Evolutionary conservation across 2,113 vertebrate species (phyloP).

Genomic region (Sylvia atricapilla): DNA sequence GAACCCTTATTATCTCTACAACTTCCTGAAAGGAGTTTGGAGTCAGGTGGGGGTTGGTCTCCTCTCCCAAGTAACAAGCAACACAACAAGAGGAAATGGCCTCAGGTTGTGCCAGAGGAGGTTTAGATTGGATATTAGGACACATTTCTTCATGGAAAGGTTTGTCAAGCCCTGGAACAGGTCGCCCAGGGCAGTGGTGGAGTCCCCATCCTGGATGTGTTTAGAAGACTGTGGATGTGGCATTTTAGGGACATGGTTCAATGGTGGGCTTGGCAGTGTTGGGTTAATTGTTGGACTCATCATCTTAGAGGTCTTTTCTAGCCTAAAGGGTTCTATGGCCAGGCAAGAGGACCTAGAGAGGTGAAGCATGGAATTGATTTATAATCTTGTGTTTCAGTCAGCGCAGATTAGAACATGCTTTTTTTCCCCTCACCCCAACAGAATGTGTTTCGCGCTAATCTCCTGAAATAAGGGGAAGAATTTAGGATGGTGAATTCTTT

Average conservation of each 20-base stretch:
- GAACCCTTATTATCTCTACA: not conserved
- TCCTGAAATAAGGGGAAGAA: not conserved
- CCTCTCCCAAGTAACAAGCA: not conserved
- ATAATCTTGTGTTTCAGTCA: not conserved
- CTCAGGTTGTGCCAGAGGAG: not conserved
- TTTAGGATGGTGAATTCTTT: not conserved
- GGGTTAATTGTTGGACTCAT: not conserved
- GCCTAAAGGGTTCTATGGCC: not conserved
- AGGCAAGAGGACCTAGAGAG: not conserved
- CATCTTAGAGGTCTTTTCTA: not conserved
- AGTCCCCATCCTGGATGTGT: not conserved
- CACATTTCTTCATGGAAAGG: not conserved
- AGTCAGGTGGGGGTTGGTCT: not conserved
- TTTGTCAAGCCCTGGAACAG: not conserved
- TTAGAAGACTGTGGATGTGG: not conserved
- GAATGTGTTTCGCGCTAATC: not conserved
- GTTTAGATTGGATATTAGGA: not conserved
- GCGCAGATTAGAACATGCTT: not conserved
- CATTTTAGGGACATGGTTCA: not conserved
- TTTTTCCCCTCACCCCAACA: fast-evolving
- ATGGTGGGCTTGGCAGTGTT: not conserved
- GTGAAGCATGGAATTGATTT: not conserved
- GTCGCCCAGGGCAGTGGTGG: not conserved
- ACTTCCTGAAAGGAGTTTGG: not conserved
- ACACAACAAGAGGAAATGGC: not conserved